Evolutionary conservation across 2,113 vertebrate species (phyloP).

Genomic region (Maccullochella peelii): DNA sequence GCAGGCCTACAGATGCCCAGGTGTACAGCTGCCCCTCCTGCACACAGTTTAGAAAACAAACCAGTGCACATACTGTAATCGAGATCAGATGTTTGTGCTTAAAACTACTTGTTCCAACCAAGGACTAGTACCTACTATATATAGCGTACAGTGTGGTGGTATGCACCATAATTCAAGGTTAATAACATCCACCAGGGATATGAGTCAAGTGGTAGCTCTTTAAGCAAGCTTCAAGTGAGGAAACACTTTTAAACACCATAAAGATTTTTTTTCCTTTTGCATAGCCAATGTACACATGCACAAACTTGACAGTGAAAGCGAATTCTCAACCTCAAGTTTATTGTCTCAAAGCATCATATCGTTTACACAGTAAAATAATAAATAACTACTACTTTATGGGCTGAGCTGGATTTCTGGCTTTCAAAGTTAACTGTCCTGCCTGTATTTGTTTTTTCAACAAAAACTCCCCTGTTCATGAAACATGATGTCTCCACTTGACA

Average conservation of each 20-base stretch:
- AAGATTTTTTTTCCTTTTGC: background rate
- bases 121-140: background rate
- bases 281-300: background rate
- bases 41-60: slow-evolving; percentile 26
- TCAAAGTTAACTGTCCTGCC: background rate
- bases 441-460: background rate
- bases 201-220: background rate
- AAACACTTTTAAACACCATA: background rate
- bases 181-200: slow-evolving; percentile 13
- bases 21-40: slow-evolving; percentile 81
- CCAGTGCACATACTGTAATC: background rate
- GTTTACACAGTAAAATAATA: background rate
- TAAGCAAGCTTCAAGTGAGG: background rate
- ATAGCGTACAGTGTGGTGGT: background rate
- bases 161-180: slow-evolving; percentile 17
- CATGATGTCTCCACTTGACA: background rate
- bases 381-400: background rate
- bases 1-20: slow-evolving; percentile 74
- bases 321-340: background rate
- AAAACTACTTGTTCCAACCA: background rate
- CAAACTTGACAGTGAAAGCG: background rate
- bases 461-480: background rate
- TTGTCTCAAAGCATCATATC: background rate
- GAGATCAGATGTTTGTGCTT: background rate
- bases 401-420: background rate